These are phyloP conservation scores for Ichneumon xanthorius DNA, from an alignment of 2,888 invertebrate species.

Conservation along the genomic window DNA sequence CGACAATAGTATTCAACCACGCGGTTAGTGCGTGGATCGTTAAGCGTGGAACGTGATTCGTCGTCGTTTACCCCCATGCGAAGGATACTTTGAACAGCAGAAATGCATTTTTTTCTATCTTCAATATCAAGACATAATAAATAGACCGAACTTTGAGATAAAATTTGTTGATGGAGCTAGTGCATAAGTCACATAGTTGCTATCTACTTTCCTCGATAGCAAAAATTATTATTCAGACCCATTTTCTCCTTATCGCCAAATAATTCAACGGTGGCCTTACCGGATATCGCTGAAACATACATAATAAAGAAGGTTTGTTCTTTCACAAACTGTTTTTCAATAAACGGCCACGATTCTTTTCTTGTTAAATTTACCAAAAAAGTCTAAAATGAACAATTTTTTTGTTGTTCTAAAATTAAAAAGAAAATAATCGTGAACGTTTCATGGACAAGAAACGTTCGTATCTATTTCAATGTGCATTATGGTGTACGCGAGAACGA, in stretches of 20 bases:
- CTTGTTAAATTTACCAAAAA: too few relatives aligned
- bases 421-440: too few relatives aligned
- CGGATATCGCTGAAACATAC: too few relatives aligned
- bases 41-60: background rate
- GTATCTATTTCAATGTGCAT: too few relatives aligned
- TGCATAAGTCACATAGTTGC: background rate
- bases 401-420: too few relatives aligned
- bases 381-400: too few relatives aligned
- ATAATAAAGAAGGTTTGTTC: too few relatives aligned
- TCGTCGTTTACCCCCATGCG: background rate
- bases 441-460: too few relatives aligned
- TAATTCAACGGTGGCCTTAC: background rate
- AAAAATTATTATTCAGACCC: background rate
- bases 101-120: too few relatives aligned
- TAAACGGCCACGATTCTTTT: too few relatives aligned
- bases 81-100: constrained; percentile 1
- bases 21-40: background rate
- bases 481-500: too few relatives aligned
- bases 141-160: background rate
- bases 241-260: background rate
- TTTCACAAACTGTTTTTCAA: too few relatives aligned
- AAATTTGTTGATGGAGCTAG: background rate
- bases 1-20: background rate
- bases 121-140: background rate
- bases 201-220: background rate